A percentile compares a stretch with the other conserved stretches of the same genome.
These are phyloP conservation scores for Nephotettix cincticeps DNA, from an alignment of 1,140 invertebrate species.

Conservation along the genomic window DNA sequence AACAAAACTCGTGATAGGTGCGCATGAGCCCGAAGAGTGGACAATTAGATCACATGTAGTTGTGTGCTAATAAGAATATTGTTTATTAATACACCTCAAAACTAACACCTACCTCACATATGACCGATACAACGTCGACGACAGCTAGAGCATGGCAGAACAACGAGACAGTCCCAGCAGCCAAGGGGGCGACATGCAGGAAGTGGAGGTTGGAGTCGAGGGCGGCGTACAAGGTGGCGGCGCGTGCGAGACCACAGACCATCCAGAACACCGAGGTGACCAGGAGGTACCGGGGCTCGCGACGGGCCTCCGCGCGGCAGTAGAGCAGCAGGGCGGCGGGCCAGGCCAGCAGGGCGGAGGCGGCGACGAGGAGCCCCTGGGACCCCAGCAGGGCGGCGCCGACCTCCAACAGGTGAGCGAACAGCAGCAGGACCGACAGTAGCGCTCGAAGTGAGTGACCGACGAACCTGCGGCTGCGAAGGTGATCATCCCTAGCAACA, in stretches of 20 bases:
- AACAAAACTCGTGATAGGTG: too few species aligned
- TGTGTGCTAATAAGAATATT: too few species aligned
- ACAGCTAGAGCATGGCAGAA: conserved; percentile 30
- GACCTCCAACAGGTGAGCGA: conserved; percentile 28
- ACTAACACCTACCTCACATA: conserved; percentile 34
- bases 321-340: conserved; percentile 28
- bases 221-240: conserved; percentile 30
- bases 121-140: conserved; percentile 30
- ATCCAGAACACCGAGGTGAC: conserved; percentile 29
- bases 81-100: too few species aligned
- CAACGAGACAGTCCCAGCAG: conserved; percentile 22
- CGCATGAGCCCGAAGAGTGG: too few species aligned
- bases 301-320: conserved; percentile 20
- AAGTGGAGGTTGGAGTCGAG: conserved; percentile 25
- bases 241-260: conserved; percentile 28
- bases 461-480: not conserved
- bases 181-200: conserved; percentile 15
- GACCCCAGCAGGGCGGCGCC: conserved; percentile 27
- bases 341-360: conserved; percentile 26
- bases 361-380: not conserved
- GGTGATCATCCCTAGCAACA: not conserved
- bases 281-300: conserved; percentile 24
- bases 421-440: conserved; percentile 26
- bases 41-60: too few species aligned
- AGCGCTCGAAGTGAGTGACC: conserved; percentile 26